Evolutionary conservation across 2,797 vertebrate species (phyloP).

Genomic region (Gambelia wislizenii): DNA sequence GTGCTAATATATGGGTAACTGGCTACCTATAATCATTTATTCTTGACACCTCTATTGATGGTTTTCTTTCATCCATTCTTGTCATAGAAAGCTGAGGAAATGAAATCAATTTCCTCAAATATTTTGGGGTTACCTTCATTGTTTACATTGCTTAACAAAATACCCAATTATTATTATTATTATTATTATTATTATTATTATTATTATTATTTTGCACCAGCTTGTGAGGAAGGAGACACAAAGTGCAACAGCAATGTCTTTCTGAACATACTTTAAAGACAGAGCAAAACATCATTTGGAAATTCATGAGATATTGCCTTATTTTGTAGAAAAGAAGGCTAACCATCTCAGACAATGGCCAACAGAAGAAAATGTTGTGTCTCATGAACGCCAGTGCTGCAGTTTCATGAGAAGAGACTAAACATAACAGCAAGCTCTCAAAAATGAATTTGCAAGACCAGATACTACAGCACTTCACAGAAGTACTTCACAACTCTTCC

Average conservation of each 20-base stretch:
- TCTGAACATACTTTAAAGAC: background rate
- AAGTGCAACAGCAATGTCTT: background rate
- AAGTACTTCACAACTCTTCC: background rate
- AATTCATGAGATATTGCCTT: background rate
- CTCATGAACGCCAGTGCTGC: background rate
- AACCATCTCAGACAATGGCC: background rate
- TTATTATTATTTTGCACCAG: no score
- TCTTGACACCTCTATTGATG: background rate
- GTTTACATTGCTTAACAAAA: no score
- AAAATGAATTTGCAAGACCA: background rate
- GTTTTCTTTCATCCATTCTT: background rate
- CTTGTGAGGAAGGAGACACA: background rate
- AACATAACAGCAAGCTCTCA: background rate
- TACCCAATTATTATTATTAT: no score
- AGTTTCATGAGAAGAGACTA: background rate
- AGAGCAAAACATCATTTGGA: background rate
- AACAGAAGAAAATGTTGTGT: background rate
- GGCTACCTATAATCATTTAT: slow-evolving; percentile 13
- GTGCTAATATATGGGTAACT: background rate
- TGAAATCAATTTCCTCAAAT: background rate
- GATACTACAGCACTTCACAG: background rate
- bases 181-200: no score
- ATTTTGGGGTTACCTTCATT: background rate
- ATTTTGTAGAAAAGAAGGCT: background rate
- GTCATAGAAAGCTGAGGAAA: background rate